Percentiles rank a stretch among this genome's conserved stretches.
These are phyloP conservation scores for Rhingia rostrata DNA, from an alignment of 2,888 invertebrate genomes.

Conservation along the genomic window DNA sequence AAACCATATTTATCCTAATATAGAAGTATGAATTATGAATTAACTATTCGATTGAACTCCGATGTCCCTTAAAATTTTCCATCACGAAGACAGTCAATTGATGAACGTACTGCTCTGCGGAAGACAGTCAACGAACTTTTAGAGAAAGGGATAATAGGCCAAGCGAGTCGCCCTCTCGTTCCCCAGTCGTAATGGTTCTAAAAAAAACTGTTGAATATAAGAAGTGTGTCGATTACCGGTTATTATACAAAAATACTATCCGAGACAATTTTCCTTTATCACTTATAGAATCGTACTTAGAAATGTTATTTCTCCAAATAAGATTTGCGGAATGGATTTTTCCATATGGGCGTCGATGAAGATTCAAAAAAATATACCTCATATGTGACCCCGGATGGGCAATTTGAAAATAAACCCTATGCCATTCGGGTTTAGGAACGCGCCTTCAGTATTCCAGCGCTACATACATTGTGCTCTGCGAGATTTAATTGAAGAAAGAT, in stretches of 20 bases:
- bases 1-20: constrained; percentile 13
- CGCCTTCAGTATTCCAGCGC: constrained; percentile 72
- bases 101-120: constrained; percentile 30
- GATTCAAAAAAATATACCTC: constrained; percentile 59
- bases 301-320: constrained; percentile 46
- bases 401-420: too few relatives aligned
- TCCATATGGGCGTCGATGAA: constrained; percentile 36
- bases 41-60: constrained; percentile 33
- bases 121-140: constrained; percentile 28
- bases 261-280: constrained; percentile 41
- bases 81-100: constrained; percentile 24
- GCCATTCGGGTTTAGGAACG: constrained; percentile 72
- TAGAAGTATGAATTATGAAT: constrained; percentile 14
- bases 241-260: too few relatives aligned
- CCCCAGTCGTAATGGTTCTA: too few relatives aligned
- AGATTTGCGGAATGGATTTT: constrained; percentile 57
- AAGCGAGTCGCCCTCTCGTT: too few relatives aligned
- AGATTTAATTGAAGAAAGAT: constrained; percentile 60
- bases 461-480: constrained; percentile 68
- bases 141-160: too few relatives aligned
- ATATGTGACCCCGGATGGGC: too few relatives aligned
- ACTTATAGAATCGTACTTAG: constrained; percentile 37
- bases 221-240: too few relatives aligned
- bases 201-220: too few relatives aligned
- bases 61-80: constrained; percentile 33